A percentile compares a stretch with the other conserved stretches of the same genome.
phyloP scores from a whole-genome alignment of 2,797 vertebrate genomes.

The Peromyscus attwateri region DNA sequence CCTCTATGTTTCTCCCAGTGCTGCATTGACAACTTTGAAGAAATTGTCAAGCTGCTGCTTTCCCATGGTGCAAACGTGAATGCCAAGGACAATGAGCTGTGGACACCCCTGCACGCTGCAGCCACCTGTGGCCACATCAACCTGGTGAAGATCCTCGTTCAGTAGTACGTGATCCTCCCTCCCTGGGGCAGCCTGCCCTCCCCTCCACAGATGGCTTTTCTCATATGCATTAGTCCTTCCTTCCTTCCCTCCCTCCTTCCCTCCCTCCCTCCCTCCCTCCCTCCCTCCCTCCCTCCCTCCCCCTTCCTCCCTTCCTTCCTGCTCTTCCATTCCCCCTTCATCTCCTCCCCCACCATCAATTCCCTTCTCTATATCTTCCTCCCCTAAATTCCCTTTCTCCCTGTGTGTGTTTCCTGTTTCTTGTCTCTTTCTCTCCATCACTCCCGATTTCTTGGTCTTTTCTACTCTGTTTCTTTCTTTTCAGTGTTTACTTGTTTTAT shows the following conservation, averaged over 20 bases:
- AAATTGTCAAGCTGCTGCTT: slow-evolving; percentile 96
- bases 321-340: not conserved
- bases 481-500: not conserved
- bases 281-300: not conserved
- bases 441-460: not conserved
- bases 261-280: accelerated
- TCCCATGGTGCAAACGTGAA: slow-evolving; percentile 95
- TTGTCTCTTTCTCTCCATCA: not conserved
- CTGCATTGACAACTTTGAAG: slow-evolving; percentile 99
- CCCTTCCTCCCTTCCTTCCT: not conserved
- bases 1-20: slow-evolving; percentile 89
- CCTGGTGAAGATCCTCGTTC: slow-evolving; percentile 96
- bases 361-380: not conserved
- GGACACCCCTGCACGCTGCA: slow-evolving; percentile 97
- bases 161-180: slow-evolving; percentile 92
- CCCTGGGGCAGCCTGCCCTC: not conserved
- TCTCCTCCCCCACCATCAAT: not conserved
- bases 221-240: too few species aligned
- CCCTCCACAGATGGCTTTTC: not conserved
- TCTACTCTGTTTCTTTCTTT: not conserved
- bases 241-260: accelerated
- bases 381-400: not conserved
- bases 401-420: not conserved
- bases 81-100: slow-evolving; percentile 97
- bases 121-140: slow-evolving; percentile 97